Evolutionary conservation across 2,113 vertebrate species (phyloP), one percentile per base, ranked within the genome.

Genomic region (Formicarius rufipectus): DNA sequence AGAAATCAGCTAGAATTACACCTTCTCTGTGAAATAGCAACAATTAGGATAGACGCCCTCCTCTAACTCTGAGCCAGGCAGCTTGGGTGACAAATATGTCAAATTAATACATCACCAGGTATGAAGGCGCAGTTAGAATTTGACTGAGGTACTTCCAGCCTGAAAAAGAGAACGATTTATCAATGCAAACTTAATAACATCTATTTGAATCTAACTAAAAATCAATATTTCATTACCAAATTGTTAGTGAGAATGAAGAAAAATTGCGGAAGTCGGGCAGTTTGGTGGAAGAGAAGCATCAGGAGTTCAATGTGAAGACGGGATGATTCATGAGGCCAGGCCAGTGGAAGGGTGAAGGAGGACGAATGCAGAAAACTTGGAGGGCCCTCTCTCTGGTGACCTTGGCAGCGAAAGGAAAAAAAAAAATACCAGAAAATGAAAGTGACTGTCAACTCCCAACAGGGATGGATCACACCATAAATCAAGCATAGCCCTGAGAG

Each of bases 201-300:
- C 99, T 99, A 99, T 99, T 99, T 99, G 99, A 99, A 99, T 99
- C 99, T 99, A 99, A 99, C 99, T 99, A 99, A 99, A 99, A 99
- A 99, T 99, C 99, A 99, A 99, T 99, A 99, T 99, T 99, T 99
- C 99, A 99, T 99, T 99, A 99, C 99, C 99, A 99, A 99, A 99
- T 99, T 99, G 99, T 99, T 99, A 99, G 99, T 97, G 97, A 98
- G 99, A 99, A 99, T 99, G 99, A 99, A 99, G 99, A 99, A 99
- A 99, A 99, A 99, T 99, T 98, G 99, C 97, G 98, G 98, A 99
- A 99, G 99, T 99, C 98, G 97, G 98, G 98, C 98, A 97, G 98
- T 98, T 98, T 97, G 98, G 98, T 98, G 98, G 98, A 98, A 98
- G 98, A 98, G 98, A 99, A 98, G 98, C 98, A 97, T 98, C 96